These are phyloP conservation scores for Arrhamphus sclerolepis DNA, from an alignment of 2,797 vertebrate genomes.

Conservation along the genomic window DNA sequence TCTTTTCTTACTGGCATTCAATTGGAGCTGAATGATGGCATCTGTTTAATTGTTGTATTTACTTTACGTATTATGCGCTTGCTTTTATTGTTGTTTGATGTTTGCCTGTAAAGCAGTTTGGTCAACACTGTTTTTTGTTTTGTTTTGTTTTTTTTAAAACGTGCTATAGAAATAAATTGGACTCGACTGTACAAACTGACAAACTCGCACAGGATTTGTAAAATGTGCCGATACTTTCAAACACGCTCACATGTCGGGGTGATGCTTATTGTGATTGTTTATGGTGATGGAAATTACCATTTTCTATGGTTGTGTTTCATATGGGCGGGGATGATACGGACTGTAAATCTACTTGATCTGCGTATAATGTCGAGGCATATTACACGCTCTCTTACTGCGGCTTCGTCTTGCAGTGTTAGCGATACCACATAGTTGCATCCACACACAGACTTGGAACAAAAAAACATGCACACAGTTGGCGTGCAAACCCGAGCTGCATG, in stretches of 20 bases:
- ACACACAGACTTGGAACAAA: conserved; percentile 11
- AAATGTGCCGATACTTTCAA: conserved; percentile 26
- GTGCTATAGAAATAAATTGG: no score
- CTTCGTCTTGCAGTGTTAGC: conserved; percentile 48
- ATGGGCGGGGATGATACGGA: conserved; percentile 47
- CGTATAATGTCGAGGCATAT: conserved; percentile 47
- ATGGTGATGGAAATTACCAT: conserved; percentile 70
- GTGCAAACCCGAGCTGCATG: conserved; percentile 48
- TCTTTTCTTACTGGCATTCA: no score
- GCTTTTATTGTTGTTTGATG: no score
- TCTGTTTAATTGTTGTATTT: no score
- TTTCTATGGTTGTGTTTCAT: conserved; percentile 58
- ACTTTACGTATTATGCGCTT: no score
- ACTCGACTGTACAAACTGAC: conserved; percentile 4
- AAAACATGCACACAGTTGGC: conserved; percentile 43
- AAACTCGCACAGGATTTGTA: conserved; percentile 12
- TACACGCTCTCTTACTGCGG: conserved; percentile 60
- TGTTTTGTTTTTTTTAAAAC: no score
- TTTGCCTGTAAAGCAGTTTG: no score
- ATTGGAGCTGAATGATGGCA: no score
- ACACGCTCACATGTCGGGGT: conserved; percentile 42
- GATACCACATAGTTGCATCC: conserved; percentile 47
- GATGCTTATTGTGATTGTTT: conserved; percentile 65
- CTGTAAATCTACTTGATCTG: conserved; percentile 65
- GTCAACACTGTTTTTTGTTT: no score